Evolutionary conservation across 2,113 vertebrate species (phyloP).

Genomic region (rat (Rattus norvegicus)): GRCr8 NC_086019.1:229211001-229211500

Average conservation of each 20-base stretch:
- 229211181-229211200: slow-evolving; percentile 11
- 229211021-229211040: background rate
- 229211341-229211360: background rate
- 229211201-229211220: background rate
- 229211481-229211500: background rate
- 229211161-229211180: slow-evolving; percentile 30
- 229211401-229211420: background rate
- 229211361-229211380: background rate
- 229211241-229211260: background rate
- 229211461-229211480: background rate
- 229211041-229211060: background rate
- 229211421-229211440: background rate
- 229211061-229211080: background rate
- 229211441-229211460: background rate
- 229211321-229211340: background rate
- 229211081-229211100: slow-evolving; percentile 14
- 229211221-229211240: background rate
- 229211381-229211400: background rate
- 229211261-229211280: background rate
- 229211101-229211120: background rate
- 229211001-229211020: background rate
- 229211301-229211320: background rate
- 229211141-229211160: background rate
- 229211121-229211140: background rate
- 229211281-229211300: slow-evolving; percentile 14